These are phyloP conservation scores for Sitobion miscanthi DNA, from an alignment of 1,140 invertebrate genomes.

Conservation along the genomic window DNA sequence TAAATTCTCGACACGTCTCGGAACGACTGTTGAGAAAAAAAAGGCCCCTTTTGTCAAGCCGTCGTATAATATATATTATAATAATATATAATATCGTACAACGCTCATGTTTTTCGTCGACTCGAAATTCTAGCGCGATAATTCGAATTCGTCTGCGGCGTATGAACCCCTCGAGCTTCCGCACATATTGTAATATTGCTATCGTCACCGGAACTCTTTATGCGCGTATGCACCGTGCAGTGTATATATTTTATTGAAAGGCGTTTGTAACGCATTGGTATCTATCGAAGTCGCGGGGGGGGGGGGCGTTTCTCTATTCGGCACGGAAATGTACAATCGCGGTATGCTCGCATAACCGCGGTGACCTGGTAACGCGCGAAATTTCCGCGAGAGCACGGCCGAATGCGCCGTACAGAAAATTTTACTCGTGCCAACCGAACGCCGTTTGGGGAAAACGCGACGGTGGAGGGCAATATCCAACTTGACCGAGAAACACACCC, in stretches of 20 bases:
- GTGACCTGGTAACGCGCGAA: background rate
- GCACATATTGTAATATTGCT: background rate
- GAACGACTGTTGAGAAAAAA: background rate
- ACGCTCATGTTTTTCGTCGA: background rate
- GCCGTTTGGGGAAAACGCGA: background rate
- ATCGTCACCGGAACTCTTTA: too few species aligned
- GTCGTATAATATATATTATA: too few species aligned
- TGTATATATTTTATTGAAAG: background rate
- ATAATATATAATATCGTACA: too few species aligned
- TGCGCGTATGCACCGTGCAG: too few species aligned
- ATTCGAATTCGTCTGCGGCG: too few species aligned
- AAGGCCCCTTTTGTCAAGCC: background rate
- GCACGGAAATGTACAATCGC: background rate
- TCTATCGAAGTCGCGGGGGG: background rate
- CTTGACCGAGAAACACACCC: background rate
- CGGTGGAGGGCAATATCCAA: background rate
- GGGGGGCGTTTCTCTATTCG: too few species aligned
- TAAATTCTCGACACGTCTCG: background rate
- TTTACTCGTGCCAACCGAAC: background rate
- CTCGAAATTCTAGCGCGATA: background rate
- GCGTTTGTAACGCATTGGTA: background rate
- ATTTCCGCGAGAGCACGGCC: background rate
- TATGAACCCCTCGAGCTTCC: background rate
- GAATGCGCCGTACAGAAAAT: background rate
- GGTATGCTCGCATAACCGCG: background rate